Base-by-base conservation (phyloP, 2,888 invertebrate genomes). In the Rambutsinella grinnellia region DNA sequence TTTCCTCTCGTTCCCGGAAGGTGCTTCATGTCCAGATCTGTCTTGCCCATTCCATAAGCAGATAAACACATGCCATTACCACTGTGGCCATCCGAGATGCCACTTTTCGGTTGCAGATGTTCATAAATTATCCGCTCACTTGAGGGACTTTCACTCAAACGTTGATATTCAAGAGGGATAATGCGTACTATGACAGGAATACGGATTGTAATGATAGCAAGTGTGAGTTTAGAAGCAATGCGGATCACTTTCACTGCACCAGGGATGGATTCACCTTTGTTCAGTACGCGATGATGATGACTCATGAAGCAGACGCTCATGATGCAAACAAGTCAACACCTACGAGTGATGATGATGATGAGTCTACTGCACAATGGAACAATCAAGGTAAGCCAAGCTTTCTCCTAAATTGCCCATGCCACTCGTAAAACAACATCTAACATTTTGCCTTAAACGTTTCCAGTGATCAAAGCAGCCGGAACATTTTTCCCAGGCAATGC, bases 391-490 rank as follows among this genome's bases (percentile, higher is more conserved):
- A 60, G 10, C 19, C 15, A 17, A 19, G 10, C n/a, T 17, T 49
- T 49, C 19, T 15, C 5, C 8, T 44, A 60, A 60, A 60, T 47
- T 23, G 23, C 13, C 28, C 3, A 57, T n/a, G 27, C 15, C 28
- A 60, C 15, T 15, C 26, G n/a, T 49, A 21, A 54, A 6, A 54
- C 24, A 57, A 23, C n/a, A 56, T 17, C 54, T 28, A 5, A 36
- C 19, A 10, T 51, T 51, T 49, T 6, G 51, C 36, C 15, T 56
- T 46, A 2, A 15, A n/a, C n/a, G 47, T 36, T 36, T 36, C 36
- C 91, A 93, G 93, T 94, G 90, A 94, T 95, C 90, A 95, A 94
- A 92, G 94, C 95, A 88, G 92, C 94, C 86, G 95, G 95, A 87
- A 95, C 95, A 87, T 95, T 93, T 89, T 95, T 94, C 89, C 95